These are phyloP conservation scores for Conger conger DNA, from an alignment of 2,113 vertebrate species.

Conservation along the genomic window DNA sequence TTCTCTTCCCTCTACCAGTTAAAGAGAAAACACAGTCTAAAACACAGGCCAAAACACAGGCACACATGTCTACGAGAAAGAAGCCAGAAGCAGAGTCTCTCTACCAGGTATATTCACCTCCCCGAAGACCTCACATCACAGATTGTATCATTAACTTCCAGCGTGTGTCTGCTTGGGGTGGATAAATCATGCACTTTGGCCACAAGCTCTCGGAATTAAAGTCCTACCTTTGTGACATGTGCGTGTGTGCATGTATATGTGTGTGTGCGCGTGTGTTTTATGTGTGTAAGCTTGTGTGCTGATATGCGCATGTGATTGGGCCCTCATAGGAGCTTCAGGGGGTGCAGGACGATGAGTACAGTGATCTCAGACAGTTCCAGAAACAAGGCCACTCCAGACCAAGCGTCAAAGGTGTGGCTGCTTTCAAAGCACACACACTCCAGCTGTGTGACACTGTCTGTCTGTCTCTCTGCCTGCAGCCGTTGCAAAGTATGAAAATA, in stretches of 20 bases:
- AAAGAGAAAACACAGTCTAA: constrained; percentile 41
- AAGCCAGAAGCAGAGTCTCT: constrained; percentile 64
- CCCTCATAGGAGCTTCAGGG: constrained; percentile 21
- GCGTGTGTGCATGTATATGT: not conserved
- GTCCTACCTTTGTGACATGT: not conserved
- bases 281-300: not conserved
- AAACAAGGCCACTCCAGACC: constrained; percentile 1
- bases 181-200: no score
- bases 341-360: constrained; percentile 23
- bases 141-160: not conserved
- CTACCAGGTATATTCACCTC: constrained; percentile 63
- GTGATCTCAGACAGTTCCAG: constrained; percentile 15
- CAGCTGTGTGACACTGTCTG: not conserved
- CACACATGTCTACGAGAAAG: constrained; percentile 50
- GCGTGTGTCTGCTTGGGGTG: not conserved
- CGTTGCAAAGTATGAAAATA: no score
- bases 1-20: constrained; percentile 14
- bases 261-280: not conserved
- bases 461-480: not conserved
- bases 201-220: not conserved
- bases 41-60: no score
- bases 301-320: not conserved
- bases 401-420: no score
- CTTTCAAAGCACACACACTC: no score
- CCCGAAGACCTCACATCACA: not conserved